Conservation (phyloP, 2,888 invertebrate genomes). For the Euspilapteryx auroguttella region DNA sequence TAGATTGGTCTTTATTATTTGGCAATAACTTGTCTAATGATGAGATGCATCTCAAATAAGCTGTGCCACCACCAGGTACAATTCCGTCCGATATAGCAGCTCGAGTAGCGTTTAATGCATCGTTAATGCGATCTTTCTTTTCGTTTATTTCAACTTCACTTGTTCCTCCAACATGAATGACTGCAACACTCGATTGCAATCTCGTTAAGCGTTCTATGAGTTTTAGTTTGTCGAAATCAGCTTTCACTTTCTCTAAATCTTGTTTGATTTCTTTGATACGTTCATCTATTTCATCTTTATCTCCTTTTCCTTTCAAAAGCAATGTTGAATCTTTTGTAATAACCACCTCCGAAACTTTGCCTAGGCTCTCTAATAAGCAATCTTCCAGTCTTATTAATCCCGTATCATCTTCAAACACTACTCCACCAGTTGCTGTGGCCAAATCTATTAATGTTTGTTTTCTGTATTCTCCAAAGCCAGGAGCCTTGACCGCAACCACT, state of each 20-base stretch:
- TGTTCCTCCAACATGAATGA: constrained; percentile 81
- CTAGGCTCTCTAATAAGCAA: constrained; percentile 75
- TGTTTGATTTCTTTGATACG: constrained; percentile 79
- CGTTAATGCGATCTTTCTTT: constrained; percentile 93
- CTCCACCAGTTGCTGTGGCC: constrained; percentile 88
- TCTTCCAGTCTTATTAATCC: constrained; percentile 88
- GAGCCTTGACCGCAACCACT: constrained; percentile 93
- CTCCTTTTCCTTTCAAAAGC: constrained; percentile 68
- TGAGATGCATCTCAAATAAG: constrained; percentile 80
- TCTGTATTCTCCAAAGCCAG: constrained; percentile 93
- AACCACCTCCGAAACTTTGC: constrained; percentile 83
- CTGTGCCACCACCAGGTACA: constrained; percentile 92
- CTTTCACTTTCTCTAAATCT: constrained; percentile 78
- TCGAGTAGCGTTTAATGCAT: constrained; percentile 91
- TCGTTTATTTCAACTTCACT: constrained; percentile 91
- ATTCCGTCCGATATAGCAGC: constrained; percentile 96
- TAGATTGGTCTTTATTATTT: constrained; percentile 76
- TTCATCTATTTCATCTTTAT: constrained; percentile 72
- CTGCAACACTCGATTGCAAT: constrained; percentile 78
- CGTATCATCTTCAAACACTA: constrained; percentile 91
- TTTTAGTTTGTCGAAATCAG: constrained; percentile 90
- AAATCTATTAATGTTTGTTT: constrained; percentile 88
- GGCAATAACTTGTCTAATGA: constrained; percentile 65
- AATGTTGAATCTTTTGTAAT: constrained; percentile 94
- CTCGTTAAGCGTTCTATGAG: constrained; percentile 87